Base-by-base conservation (phyloP, 2,888 invertebrate species). In the Platerodrilus igneus region DNA sequence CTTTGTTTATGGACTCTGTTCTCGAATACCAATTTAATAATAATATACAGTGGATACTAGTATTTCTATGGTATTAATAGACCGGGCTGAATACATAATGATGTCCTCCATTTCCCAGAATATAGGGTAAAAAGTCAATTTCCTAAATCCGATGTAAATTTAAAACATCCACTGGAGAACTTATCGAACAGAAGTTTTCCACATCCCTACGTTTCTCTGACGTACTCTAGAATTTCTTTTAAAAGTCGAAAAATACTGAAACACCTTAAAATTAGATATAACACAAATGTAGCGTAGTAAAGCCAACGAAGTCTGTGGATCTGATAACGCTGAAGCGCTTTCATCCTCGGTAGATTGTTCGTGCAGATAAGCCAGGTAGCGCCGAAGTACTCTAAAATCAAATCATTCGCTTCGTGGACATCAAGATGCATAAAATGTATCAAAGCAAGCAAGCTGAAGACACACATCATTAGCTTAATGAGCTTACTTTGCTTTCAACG, bases 391-490 rank as follows among this genome's bases (percentile, higher is more conserved):
- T 54, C 51, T 53, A 51, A 54, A 62, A 60, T 60, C 59, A 57
- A 61, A 62, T 62, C 59, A 62, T 60, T 60, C 57, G 60, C 60
- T 56, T 48, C 49, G 44, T 53, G 57, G 57, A 59, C 59, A 60
- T 57, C 59, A 57, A 58, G 53, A 58, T 58, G 54, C 56, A 59
- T 58, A 57, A 57, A 60, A 59, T 57, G 48, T 60, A 59, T 61
- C 59, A 60, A 60, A 63, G 56, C 35, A 25, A 26, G 55, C 47
- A 50, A 47, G 49, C 47, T 41, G 45, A 52, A 52, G 56, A 54
- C 56, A 57, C 58, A 57, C 57, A 55, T 62, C 63, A 63, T 62
- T 62, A 62, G 58, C 51, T 54, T 63, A 62, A 63, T 62, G 62
- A 63, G 60, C 56, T 60, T 57, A 57, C 55, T 57, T 51, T 52